Percentiles rank a stretch among this genome's conserved stretches.
These are phyloP conservation scores for Phenganax stokvisi DNA, from an alignment of 92 coral and sea anemone genomes.

Conservation along the genomic window DNA sequence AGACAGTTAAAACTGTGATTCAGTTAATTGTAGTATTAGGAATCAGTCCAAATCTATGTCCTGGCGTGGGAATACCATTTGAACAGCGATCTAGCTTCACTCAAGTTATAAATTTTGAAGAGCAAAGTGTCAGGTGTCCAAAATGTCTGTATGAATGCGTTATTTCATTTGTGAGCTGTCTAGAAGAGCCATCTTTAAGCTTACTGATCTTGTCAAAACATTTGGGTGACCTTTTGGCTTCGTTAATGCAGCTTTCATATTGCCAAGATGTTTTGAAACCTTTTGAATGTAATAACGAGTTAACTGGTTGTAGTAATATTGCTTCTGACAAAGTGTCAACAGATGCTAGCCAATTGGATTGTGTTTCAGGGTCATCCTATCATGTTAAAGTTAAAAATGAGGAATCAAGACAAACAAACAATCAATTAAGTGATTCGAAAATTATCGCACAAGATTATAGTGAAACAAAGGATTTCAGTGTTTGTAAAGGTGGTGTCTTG, in stretches of 20 bases:
- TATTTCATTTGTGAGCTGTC: slow-evolving; percentile 52
- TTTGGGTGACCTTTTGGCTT: slow-evolving; percentile 69
- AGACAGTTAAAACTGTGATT: slow-evolving; percentile 55
- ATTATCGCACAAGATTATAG: not conserved
- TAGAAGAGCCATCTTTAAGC: slow-evolving; percentile 63
- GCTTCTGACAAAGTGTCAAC: not conserved
- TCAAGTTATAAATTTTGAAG: slow-evolving; percentile 32
- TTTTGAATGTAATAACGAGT: too few relatives aligned
- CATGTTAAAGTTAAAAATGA: not conserved
- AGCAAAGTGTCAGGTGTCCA: slow-evolving; percentile 47
- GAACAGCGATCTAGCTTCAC: slow-evolving; percentile 77
- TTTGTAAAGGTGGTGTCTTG: slow-evolving; percentile 14
- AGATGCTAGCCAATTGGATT: not conserved
- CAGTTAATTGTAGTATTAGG: slow-evolving; percentile 77
- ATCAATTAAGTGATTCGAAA: too few relatives aligned
- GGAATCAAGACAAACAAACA: not conserved
- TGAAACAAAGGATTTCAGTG: not conserved
- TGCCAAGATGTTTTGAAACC: not conserved
- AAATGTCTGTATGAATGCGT: slow-evolving; percentile 58
- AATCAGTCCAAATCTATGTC: slow-evolving; percentile 70
- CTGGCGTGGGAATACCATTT: slow-evolving; percentile 79
- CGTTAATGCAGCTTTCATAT: slow-evolving; percentile 61
- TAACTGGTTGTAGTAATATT: not conserved
- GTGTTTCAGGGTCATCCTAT: not conserved
- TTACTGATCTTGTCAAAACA: slow-evolving; percentile 74